phyloP scores from a whole-genome alignment of 2,797 vertebrate species.

The Lepus townsendii region DNA sequence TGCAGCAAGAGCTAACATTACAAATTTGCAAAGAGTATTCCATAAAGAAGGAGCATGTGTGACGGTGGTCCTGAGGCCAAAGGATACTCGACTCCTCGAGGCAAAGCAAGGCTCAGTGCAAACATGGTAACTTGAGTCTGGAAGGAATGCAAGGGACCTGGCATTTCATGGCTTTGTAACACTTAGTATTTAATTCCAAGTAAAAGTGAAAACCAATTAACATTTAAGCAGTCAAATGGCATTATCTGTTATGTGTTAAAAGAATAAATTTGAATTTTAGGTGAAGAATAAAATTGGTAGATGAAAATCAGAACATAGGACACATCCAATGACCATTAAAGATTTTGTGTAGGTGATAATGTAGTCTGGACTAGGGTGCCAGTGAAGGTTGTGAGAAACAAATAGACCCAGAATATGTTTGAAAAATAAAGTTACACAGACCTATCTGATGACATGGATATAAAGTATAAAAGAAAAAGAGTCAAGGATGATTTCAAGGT shows the following conservation, averaged over 20 bases:
- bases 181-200: not conserved
- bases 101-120: not conserved
- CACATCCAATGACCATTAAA: not conserved
- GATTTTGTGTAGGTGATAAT: not conserved
- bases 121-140: not conserved
- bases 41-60: not conserved
- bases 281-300: not conserved
- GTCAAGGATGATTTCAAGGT: not conserved
- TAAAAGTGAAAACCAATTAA: not conserved
- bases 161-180: not conserved
- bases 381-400: not conserved
- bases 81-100: not conserved
- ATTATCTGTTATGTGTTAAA: not conserved
- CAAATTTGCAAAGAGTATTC: not conserved
- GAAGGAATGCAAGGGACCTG: not conserved
- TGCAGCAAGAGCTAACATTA: not conserved
- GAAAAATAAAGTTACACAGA: not conserved
- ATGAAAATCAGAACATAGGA: not conserved
- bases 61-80: not conserved
- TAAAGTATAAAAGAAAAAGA: not conserved
- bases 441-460: not conserved
- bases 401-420: not conserved
- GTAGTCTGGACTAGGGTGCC: not conserved
- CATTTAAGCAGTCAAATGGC: not conserved
- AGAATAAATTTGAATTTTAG: not conserved